Percentiles rank a stretch among this genome's conserved stretches.
Conservation (phyloP, 2,113 vertebrate species). For the Scomber scombrus region DNA sequence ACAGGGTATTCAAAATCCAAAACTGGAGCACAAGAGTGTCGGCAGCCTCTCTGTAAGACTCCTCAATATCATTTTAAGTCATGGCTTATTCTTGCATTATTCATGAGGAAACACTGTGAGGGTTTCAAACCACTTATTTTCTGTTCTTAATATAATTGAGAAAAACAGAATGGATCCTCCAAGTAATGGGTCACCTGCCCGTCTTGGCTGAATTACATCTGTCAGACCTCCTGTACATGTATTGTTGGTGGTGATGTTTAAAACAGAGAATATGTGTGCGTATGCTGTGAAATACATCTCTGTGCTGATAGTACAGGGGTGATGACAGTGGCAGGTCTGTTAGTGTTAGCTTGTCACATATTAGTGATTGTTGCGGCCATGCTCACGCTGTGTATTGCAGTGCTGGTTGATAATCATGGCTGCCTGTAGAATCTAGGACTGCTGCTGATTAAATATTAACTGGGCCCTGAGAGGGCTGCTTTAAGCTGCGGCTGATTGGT, state of each 20-base stretch:
- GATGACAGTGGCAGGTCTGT: constrained; percentile 9
- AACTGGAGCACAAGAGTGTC: constrained; percentile 41
- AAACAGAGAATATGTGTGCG: constrained; percentile 2
- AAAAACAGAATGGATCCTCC: constrained; percentile 16
- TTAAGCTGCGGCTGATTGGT: constrained; percentile 79
- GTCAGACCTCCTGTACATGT: constrained; percentile 8
- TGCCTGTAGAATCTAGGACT: constrained; percentile 81
- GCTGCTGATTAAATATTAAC: constrained; percentile 83
- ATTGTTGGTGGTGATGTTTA: constrained; percentile 14
- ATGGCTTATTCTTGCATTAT: constrained; percentile 59
- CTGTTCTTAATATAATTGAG: constrained; percentile 43
- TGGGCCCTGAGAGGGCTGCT: constrained; percentile 64
- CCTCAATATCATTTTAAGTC: constrained; percentile 50
- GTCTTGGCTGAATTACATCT: constrained; percentile 38
- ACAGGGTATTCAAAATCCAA: constrained; percentile 11
- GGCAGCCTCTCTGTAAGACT: constrained; percentile 31
- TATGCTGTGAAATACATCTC: constrained; percentile 15
- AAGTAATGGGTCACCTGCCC: constrained; percentile 19
- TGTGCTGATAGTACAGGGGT: not conserved
- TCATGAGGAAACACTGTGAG: constrained; percentile 50
- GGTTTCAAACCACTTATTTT: constrained; percentile 50
- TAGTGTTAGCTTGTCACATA: constrained; percentile 29
- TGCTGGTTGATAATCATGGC: constrained; percentile 68
- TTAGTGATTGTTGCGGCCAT: constrained; percentile 25
- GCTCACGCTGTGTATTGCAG: constrained; percentile 29